Evolutionary conservation across 2,888 invertebrate species (phyloP).

Genomic region (Formica aserva): DNA sequence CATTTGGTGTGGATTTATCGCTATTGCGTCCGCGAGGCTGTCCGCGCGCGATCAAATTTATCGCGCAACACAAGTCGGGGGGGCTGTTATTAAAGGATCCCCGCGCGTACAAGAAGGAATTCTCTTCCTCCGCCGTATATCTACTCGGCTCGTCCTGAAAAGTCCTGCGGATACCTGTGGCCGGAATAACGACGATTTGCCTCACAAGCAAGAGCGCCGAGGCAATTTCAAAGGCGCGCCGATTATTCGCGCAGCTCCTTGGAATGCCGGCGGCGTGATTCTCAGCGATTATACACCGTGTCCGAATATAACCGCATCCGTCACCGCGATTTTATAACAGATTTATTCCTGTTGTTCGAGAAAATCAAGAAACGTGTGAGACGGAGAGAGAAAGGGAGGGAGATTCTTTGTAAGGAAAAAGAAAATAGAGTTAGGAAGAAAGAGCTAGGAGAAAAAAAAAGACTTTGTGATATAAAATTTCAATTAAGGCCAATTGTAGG

Average conservation of each 20-base stretch:
- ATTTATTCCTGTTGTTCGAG: slow-evolving; percentile 20
- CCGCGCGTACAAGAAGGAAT: slow-evolving; percentile 4
- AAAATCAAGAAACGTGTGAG: background rate
- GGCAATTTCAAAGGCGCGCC: slow-evolving; percentile 52
- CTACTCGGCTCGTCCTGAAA: slow-evolving; percentile 17
- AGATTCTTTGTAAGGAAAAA: background rate
- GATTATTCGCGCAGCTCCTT: slow-evolving; percentile 39
- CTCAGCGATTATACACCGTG: slow-evolving; percentile 21
- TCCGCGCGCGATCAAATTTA: slow-evolving; percentile 34
- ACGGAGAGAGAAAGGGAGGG: background rate
- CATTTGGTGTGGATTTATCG: slow-evolving; percentile 35
- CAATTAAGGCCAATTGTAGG: background rate
- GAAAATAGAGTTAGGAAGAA: background rate
- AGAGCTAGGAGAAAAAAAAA: too few relatives aligned
- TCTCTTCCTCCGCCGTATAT: slow-evolving; percentile 10
- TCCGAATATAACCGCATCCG: background rate
- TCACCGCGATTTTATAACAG: slow-evolving; percentile 1
- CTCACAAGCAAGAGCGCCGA: slow-evolving; percentile 38
- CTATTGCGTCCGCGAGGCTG: background rate
- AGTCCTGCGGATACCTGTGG: slow-evolving; percentile 12
- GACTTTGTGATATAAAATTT: background rate
- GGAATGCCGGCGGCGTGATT: slow-evolving; percentile 27
- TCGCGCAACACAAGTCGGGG: slow-evolving; percentile 24
- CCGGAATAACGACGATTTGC: slow-evolving; percentile 20
- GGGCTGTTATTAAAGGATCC: slow-evolving; percentile 42